Percentiles rank a stretch among this genome's conserved stretches.
phyloP scores from a whole-genome alignment of 2,797 vertebrate species.

The Hydrolagus colliei region DNA sequence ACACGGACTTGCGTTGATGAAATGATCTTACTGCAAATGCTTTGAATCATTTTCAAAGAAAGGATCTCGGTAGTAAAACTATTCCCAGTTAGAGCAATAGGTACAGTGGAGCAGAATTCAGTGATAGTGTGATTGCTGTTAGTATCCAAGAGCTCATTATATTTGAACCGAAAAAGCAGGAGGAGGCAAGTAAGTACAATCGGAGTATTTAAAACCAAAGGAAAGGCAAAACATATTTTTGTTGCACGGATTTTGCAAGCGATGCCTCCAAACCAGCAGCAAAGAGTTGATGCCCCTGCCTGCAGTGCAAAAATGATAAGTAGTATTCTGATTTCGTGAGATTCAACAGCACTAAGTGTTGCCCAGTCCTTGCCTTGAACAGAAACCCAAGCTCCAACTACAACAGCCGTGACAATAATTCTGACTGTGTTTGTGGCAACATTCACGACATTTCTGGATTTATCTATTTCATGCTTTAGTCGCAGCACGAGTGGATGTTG shows the following conservation, averaged over 20 bases:
- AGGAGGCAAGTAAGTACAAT: neutral
- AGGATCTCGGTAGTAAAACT: neutral
- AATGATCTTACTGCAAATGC: neutral
- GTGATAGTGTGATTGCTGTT: neutral
- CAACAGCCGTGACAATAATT: neutral
- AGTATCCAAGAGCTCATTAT: neutral
- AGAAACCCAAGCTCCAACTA: neutral
- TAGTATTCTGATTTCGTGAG: neutral
- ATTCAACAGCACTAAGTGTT: neutral
- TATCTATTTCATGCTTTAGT: neutral
- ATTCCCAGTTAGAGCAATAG: neutral
- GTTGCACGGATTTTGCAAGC: neutral
- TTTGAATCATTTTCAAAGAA: neutral
- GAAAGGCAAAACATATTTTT: neutral
- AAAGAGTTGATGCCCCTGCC: neutral
- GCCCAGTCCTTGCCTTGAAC: neutral
- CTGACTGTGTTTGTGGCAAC: neutral
- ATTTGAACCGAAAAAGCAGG: neutral
- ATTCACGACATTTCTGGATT: neutral
- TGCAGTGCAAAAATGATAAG: neutral
- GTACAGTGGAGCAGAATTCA: neutral
- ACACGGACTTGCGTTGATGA: neutral
- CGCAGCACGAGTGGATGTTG: neutral
- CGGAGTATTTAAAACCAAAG: neutral
- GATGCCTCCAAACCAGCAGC: neutral